phyloP scores from a whole-genome alignment of 2,888 invertebrate species.

The Strigamia maritima region DNA sequence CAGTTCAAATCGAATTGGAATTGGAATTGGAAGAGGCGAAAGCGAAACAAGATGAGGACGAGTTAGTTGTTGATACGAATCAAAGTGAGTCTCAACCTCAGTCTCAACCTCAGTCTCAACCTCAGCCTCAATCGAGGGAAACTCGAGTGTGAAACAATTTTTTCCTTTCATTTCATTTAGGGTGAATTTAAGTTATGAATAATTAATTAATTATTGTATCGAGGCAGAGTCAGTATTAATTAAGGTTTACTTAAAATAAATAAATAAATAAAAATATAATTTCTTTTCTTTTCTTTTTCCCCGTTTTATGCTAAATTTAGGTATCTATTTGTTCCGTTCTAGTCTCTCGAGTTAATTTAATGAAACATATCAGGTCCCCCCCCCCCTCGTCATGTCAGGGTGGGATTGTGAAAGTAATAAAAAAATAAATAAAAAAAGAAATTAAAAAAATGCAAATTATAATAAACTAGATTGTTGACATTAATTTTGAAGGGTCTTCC shows the following conservation, averaged over 20 bases:
- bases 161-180: neutral
- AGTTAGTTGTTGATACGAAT: neutral
- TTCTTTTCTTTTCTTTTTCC: neutral
- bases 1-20: neutral
- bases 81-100: neutral
- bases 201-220: neutral
- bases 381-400: neutral
- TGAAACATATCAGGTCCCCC: neutral
- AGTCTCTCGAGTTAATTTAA: neutral
- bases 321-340: neutral
- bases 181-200: neutral
- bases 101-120: neutral
- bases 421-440: too few species aligned
- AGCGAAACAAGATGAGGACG: neutral
- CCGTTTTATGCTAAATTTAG: too few species aligned
- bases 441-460: too few species aligned
- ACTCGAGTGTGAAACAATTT: neutral
- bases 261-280: neutral
- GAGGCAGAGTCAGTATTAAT: neutral
- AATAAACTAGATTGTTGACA: too few species aligned
- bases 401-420: too few species aligned
- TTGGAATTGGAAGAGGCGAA: neutral
- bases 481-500: constrained; percentile 15
- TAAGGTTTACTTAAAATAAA: neutral
- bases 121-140: neutral